These are phyloP conservation scores for Epirrita christyi DNA, from an alignment of 2,888 invertebrate genomes.

Conservation along the genomic window DNA sequence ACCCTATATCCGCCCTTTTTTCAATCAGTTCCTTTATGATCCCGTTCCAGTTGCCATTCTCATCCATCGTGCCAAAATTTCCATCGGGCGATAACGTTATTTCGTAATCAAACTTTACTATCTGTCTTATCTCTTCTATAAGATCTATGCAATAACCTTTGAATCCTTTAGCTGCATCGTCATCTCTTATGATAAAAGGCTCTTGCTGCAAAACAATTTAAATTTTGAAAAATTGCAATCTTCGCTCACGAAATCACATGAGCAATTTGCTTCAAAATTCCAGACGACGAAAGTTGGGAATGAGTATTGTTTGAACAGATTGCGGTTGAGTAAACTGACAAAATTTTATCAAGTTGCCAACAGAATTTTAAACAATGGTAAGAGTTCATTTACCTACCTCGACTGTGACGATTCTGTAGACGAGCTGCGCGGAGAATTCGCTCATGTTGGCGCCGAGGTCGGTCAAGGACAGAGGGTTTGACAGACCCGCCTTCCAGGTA, in stretches of 20 bases:
- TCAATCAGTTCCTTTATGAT: conserved; percentile 92
- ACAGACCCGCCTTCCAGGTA: conserved; percentile 91
- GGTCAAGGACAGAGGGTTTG: conserved; percentile 86
- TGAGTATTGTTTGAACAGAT: conserved; percentile 65
- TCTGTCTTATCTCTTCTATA: conserved; percentile 93
- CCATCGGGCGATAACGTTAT: conserved; percentile 92
- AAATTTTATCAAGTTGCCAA: conserved; percentile 63
- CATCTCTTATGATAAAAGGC: conserved; percentile 91
- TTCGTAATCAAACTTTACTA: conserved; percentile 95
- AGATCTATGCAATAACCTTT: conserved; percentile 98
- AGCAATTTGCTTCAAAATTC: conserved; percentile 43
- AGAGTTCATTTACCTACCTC: conserved; percentile 87
- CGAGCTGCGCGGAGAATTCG: conserved; percentile 91
- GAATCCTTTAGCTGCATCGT: conserved; percentile 86
- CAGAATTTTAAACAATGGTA: conserved; percentile 59
- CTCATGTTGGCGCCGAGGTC: conserved; percentile 88
- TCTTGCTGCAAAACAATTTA: conserved; percentile 85
- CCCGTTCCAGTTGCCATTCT: conserved; percentile 93
- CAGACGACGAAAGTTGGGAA: conserved; percentile 46
- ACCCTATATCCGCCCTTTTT: conserved; percentile 96
- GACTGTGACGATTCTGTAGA: conserved; percentile 94
- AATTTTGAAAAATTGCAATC: neutral
- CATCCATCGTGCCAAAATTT: conserved; percentile 95
- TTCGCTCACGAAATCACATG: neutral
- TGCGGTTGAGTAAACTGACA: conserved; percentile 60